phyloP scores from a whole-genome alignment of 2,113 vertebrate species.

The Ciconia maguari region DNA sequence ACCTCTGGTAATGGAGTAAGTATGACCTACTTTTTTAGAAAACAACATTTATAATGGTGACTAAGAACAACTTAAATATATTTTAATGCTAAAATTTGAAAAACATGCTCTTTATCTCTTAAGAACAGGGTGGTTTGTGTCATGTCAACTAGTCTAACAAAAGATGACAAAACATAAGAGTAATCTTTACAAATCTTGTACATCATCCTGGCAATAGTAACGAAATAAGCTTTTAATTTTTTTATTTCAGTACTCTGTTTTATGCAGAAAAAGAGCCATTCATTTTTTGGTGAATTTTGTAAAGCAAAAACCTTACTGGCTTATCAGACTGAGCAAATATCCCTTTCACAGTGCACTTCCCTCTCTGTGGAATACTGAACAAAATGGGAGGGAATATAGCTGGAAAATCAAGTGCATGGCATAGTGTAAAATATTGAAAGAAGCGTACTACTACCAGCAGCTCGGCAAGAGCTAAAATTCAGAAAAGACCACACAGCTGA shows the following conservation, averaged over 20 bases:
- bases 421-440: background rate
- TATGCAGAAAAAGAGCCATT: background rate
- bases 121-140: background rate
- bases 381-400: background rate
- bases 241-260: background rate
- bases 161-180: background rate
- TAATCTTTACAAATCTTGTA: background rate
- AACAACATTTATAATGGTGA: background rate
- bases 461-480: background rate
- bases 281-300: background rate
- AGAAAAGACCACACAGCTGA: background rate
- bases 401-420: background rate
- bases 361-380: background rate
- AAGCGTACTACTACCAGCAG: background rate
- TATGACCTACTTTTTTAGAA: slow-evolving; percentile 39
- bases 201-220: background rate
- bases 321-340: background rate
- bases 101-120: background rate
- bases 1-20: slow-evolving; percentile 98
- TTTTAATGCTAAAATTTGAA: background rate
- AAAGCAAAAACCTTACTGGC: background rate
- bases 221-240: background rate
- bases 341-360: background rate
- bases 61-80: background rate
- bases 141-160: background rate